Evolutionary conservation across 2,113 vertebrate species (phyloP).

Genomic region (Xyliphius kryptos): DNA sequence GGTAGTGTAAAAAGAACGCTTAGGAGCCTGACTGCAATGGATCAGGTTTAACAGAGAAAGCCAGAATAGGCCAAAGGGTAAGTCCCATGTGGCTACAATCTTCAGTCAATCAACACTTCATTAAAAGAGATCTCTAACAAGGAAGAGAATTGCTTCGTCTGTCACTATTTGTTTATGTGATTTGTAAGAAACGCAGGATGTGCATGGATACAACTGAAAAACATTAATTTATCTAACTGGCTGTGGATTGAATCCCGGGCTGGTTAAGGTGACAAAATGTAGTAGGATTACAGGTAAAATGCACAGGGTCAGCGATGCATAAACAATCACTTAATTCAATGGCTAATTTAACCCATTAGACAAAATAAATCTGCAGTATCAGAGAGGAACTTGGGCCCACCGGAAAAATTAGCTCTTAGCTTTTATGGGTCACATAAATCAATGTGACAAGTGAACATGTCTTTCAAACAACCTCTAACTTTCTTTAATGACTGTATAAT

Average conservation of each 20-base stretch:
- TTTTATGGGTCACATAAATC: conserved; percentile 30
- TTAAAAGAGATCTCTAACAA: conserved; percentile 63
- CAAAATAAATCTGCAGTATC: conserved; percentile 18
- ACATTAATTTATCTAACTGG: too few species aligned
- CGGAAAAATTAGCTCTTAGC: conserved; percentile 9
- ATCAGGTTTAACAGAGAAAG: conserved; percentile 58
- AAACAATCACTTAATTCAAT: conserved; percentile 12
- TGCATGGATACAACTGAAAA: too few species aligned
- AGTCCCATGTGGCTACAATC: conserved; percentile 57
- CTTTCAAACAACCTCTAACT: conserved; percentile 16
- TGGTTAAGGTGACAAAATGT: not conserved
- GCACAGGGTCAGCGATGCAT: not conserved
- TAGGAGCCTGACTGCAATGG: too few species aligned
- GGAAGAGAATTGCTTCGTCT: conserved; percentile 48
- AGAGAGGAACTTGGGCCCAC: not conserved
- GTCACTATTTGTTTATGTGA: conserved; percentile 27
- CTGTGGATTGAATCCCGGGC: too few species aligned
- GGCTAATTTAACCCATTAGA: conserved; percentile 15
- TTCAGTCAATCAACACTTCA: conserved; percentile 63
- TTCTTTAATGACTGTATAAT: conserved; percentile 30
- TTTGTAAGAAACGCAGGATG: too few species aligned
- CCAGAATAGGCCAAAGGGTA: conserved; percentile 59
- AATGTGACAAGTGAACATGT: conserved; percentile 4
- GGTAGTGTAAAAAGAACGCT: too few species aligned
- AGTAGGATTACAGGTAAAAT: not conserved